Evolutionary conservation across 1,140 invertebrate genomes (phyloP).

Genomic region (Drosophila bocqueti): DNA sequence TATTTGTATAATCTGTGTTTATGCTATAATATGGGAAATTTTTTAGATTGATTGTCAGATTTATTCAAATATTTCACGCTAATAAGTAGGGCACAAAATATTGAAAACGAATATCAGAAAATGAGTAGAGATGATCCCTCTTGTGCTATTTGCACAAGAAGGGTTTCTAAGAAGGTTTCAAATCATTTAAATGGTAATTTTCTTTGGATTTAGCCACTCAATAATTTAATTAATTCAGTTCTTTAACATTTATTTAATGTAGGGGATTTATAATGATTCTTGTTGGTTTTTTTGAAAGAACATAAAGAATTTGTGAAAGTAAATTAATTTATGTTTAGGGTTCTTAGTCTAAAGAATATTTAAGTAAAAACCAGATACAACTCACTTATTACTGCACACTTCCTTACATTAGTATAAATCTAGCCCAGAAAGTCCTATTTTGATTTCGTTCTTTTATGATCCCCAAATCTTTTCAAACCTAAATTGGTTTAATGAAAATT

Average conservation of each 20-base stretch:
- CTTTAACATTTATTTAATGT: too few relatives aligned
- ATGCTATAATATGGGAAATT: background rate
- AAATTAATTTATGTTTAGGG: too few relatives aligned
- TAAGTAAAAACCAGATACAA: background rate
- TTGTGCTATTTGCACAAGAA: background rate
- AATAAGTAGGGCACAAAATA: too few relatives aligned
- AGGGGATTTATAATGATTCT: background rate
- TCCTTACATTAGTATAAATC: background rate
- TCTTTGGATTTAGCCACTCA: background rate
- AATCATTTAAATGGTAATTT: too few relatives aligned
- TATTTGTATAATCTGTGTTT: background rate
- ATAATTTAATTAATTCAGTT: background rate
- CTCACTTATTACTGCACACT: too few relatives aligned
- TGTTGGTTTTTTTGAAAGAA: too few relatives aligned
- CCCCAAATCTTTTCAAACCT: background rate
- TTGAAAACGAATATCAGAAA: too few relatives aligned
- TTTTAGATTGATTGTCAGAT: background rate
- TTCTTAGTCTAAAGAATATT: background rate
- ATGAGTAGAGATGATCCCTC: background rate
- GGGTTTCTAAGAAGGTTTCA: too few relatives aligned
- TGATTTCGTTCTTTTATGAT: background rate
- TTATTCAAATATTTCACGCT: too few relatives aligned
- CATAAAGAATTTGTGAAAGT: background rate
- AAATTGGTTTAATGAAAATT: conserved; percentile 1
- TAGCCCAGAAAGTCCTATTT: background rate